Evolutionary conservation across 2,113 vertebrate species (phyloP).

Genomic region (Suricata suricatta): DNA sequence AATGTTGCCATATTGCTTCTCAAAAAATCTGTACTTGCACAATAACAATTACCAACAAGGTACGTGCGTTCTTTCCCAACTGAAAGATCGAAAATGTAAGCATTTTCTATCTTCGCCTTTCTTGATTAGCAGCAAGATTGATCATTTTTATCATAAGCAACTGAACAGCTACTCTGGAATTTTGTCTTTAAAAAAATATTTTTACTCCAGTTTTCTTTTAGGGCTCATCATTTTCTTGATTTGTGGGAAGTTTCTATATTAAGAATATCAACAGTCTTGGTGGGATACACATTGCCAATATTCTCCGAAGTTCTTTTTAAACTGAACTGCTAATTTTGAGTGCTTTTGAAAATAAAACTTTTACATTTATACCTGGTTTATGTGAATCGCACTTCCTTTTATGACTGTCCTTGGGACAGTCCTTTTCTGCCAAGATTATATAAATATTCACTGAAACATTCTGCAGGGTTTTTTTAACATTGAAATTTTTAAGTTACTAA

Average conservation of each 20-base stretch:
- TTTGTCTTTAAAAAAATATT: not conserved
- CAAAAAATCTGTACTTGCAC: not conserved
- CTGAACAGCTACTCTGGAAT: not conserved
- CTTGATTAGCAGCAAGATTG: not conserved
- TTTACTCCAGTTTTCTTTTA: not conserved
- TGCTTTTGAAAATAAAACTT: not conserved
- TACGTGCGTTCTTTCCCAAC: not conserved
- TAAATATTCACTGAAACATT: not conserved
- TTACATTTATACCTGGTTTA: not conserved
- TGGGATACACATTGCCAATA: not conserved
- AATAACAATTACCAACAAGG: not conserved
- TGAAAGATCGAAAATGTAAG: too few relatives aligned
- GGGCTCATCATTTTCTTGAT: not conserved
- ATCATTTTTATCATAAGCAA: not conserved
- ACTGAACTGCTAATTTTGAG: not conserved
- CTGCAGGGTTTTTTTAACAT: not conserved
- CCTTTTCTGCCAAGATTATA: not conserved
- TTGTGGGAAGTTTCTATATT: not conserved
- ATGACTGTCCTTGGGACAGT: not conserved
- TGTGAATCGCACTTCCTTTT: not conserved
- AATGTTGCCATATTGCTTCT: not conserved
- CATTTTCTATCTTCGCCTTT: not conserved
- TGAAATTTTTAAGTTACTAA: not conserved
- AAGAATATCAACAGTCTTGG: not conserved
- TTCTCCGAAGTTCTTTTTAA: not conserved